Conservation (phyloP, 2,888 invertebrate genomes). For the Dysmachus trigonus region DNA sequence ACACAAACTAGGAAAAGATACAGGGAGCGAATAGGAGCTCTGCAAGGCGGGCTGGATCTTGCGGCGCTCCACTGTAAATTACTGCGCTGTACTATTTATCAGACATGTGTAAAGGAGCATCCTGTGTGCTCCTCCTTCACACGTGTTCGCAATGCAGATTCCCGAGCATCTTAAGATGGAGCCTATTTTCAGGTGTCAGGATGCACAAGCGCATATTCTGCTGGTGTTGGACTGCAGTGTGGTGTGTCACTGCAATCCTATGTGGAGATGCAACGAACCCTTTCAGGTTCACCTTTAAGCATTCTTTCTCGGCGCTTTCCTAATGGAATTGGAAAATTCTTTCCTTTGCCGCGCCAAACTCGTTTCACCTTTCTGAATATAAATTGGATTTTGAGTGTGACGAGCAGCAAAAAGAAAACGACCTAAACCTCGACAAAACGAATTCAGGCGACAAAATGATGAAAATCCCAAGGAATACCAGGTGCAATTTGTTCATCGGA, state of each 20-base stretch:
- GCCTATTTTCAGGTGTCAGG: conserved; percentile 10
- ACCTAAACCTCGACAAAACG: conserved; percentile 3
- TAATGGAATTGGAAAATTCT: conserved; percentile 37
- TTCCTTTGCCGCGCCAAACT: not conserved
- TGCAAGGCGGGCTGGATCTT: conserved; percentile 15
- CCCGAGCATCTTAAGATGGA: not conserved
- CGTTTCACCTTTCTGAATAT: conserved; percentile 29
- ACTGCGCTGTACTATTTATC: conserved; percentile 42
- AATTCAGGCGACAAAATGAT: conserved; percentile 25
- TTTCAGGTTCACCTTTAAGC: not conserved
- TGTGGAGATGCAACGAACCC: conserved; percentile 5
- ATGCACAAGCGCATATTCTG: conserved; percentile 28
- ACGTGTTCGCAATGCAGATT: conserved; percentile 6
- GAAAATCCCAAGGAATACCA: conserved; percentile 16
- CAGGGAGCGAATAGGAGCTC: not conserved
- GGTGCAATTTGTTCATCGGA: conserved; percentile 18
- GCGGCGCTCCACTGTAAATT: not conserved
- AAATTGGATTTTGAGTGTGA: conserved; percentile 40
- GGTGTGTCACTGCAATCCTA: not conserved
- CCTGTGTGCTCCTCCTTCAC: conserved; percentile 36
- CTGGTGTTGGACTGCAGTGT: not conserved
- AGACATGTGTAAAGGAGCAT: conserved; percentile 38
- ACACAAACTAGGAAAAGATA: conserved; percentile 12
- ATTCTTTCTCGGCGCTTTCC: not conserved
- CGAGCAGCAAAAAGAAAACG: conserved; percentile 4